These are phyloP conservation scores for Saccostrea glomerata DNA, from an alignment of 1,140 invertebrate species.

Conservation along the genomic window DNA sequence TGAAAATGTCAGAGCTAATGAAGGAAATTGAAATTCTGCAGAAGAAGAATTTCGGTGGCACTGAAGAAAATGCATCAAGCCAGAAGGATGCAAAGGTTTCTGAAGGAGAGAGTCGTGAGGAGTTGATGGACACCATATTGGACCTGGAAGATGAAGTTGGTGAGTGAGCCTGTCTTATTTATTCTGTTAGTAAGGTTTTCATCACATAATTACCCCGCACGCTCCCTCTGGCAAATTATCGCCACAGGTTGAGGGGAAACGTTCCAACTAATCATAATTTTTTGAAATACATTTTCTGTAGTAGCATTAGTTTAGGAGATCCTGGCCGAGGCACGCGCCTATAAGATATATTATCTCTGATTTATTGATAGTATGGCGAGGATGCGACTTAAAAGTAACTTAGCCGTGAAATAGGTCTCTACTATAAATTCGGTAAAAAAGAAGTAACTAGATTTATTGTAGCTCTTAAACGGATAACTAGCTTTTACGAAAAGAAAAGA, in stretches of 20 bases:
- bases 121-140: slow-evolving; percentile 69
- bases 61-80: neutral
- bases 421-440: neutral
- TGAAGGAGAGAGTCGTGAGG: slow-evolving; percentile 49
- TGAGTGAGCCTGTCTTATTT: slow-evolving; percentile 64
- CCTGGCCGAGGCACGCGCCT: neutral
- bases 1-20: slow-evolving; percentile 28
- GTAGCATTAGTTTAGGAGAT: neutral
- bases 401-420: neutral
- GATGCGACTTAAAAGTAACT: neutral
- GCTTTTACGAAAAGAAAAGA: too few relatives aligned
- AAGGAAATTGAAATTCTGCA: slow-evolving; percentile 75
- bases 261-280: neutral
- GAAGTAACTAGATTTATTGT: too few relatives aligned
- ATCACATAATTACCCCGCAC: slow-evolving; percentile 10
- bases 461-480: too few relatives aligned
- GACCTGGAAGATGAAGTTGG: slow-evolving; percentile 76
- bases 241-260: neutral
- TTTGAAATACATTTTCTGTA: neutral
- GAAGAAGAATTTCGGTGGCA: slow-evolving; percentile 79
- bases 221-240: neutral
- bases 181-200: neutral
- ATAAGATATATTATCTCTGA: neutral
- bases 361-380: neutral
- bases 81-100: neutral